Conservation (phyloP, 2,888 invertebrate genomes). For the Ormyrus pomaceus region DNA sequence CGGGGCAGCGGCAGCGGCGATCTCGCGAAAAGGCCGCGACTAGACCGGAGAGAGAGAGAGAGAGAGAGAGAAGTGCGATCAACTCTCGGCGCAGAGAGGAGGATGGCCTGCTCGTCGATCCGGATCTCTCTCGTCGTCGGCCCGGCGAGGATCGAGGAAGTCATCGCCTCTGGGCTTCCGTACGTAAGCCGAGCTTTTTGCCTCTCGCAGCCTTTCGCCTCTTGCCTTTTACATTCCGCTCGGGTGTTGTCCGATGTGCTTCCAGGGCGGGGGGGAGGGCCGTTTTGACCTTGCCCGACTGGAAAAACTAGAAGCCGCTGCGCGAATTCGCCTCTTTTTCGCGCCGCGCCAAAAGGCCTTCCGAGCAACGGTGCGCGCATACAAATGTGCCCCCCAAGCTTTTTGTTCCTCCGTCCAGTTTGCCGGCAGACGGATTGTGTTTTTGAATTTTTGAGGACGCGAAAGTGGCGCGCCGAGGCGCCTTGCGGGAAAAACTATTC, state of each 20-base stretch:
- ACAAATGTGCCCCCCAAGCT: background rate
- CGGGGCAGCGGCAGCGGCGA: too few relatives aligned
- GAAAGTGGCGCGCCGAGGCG: slow-evolving; percentile 19
- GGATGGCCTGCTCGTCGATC: background rate
- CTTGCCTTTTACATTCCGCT: background rate
- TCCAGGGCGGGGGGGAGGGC: slow-evolving; percentile 1
- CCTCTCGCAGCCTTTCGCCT: slow-evolving; percentile 7
- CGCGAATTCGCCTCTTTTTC: slow-evolving; percentile 43
- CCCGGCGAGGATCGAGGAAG: slow-evolving; percentile 33
- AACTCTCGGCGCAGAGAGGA: background rate
- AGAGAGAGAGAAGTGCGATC: background rate
- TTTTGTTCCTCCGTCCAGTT: too few relatives aligned
- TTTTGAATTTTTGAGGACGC: slow-evolving; percentile 23
- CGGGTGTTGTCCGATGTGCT: background rate
- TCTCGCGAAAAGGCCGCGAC: too few relatives aligned
- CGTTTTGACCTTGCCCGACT: slow-evolving; percentile 50
- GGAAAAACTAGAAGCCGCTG: slow-evolving; percentile 50
- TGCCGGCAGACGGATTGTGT: background rate
- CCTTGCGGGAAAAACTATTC: background rate
- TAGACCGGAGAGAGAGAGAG: background rate
- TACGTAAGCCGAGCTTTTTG: slow-evolving; percentile 2
- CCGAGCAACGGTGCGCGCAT: slow-evolving; percentile 58
- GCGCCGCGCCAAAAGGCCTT: slow-evolving; percentile 49
- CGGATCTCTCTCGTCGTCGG: background rate
- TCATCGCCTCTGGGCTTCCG: slow-evolving; percentile 29